Base-by-base conservation (phyloP, 2,797 vertebrate species). In the Pantherophis alleghaniensis region DNA sequence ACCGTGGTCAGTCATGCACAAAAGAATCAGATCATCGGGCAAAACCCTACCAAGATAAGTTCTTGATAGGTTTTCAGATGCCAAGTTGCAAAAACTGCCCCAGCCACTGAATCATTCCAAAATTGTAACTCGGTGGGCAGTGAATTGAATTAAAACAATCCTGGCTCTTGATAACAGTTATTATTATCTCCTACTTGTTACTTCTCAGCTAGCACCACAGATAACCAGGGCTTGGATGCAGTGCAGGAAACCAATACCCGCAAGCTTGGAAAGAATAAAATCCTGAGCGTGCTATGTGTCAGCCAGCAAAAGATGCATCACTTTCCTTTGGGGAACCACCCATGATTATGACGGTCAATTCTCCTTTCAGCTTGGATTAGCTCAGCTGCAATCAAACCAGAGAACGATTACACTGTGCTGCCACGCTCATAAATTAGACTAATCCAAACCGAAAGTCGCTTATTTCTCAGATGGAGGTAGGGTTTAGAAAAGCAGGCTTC, bases 311-410 rank as follows among this genome's bases (percentile, higher is more conserved):
- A 47, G 10, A 1, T 22, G n/a, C 42, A 37, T 66, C 47, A 4
- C 5, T 90, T 83, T 93, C 79, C 92, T 28, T 90, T 37, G n/a
- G 74, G 89, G 57, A 60, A 32, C 11, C 18, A 28, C 24, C 28
- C 69, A 32, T 28, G 87, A 56, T 87, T 87, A 69, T 32, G 32
- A 69, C 90, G 88, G 86, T 90, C 86, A 87, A 28, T 69, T 90
- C 89, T 90, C 89, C 92, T 90, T 93, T 90, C 89, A 90, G 26
- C 26, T 93, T 90, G 28, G 69, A 90, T 92, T 92, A 90, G 53
- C 57, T 90, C 56, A 12, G 10, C 28, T 32, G 10, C 13, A 26
- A 51, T 69, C 32, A 69, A 55, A 51, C 37, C 26, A 4, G 60
- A 47, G 24, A 87, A 51, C 47, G 60, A 37, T 61, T 69, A 69